Conservation (phyloP, 2,113 vertebrate species). For the Catharus fuscescens region DNA sequence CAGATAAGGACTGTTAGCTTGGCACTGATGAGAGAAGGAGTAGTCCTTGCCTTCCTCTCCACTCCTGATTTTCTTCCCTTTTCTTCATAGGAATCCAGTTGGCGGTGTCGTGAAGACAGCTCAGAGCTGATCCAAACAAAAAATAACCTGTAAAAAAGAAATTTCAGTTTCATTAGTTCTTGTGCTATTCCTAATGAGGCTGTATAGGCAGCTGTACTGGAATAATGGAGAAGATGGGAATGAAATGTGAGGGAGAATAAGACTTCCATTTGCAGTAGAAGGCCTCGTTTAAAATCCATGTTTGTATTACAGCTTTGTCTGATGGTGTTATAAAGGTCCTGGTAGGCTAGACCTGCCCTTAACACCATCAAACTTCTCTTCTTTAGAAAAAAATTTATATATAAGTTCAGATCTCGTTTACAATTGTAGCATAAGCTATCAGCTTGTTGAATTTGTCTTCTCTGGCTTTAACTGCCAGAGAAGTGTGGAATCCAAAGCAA, state of each 20-base stretch:
- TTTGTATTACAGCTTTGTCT: neutral
- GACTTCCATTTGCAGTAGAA: neutral
- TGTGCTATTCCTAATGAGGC: neutral
- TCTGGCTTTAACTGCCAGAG: neutral
- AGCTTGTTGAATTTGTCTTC: conserved; percentile 6
- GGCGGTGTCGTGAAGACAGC: neutral
- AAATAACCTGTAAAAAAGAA: neutral
- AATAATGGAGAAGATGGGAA: neutral
- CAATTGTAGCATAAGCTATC: neutral
- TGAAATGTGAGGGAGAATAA: neutral
- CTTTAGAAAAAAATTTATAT: neutral
- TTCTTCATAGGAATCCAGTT: neutral
- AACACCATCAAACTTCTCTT: neutral
- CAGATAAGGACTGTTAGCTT: neutral
- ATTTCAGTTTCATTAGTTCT: neutral
- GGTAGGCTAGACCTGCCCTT: neutral
- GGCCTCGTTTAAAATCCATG: neutral
- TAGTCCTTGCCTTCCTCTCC: neutral
- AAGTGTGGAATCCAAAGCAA: neutral
- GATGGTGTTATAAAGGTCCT: neutral
- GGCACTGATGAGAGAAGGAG: neutral
- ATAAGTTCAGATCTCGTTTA: neutral
- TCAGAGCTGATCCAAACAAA: neutral
- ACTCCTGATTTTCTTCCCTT: neutral
- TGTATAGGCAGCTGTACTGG: neutral